Evolutionary conservation across 2,113 vertebrate genomes (phyloP).

Genomic region (Malurus elegans): DNA sequence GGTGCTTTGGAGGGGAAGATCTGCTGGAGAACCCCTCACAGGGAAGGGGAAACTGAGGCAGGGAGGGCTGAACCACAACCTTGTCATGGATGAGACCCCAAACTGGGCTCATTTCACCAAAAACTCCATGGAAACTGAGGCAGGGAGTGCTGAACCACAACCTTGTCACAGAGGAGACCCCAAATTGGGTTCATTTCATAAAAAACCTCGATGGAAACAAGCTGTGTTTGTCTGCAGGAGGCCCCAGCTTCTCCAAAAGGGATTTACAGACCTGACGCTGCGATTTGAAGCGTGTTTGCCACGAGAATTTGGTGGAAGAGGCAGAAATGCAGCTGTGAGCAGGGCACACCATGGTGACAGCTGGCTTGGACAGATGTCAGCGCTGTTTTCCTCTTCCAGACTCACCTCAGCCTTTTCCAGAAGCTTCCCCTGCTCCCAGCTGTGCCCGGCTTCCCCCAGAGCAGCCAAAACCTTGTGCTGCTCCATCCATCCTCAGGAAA

Average conservation of each 20-base stretch:
- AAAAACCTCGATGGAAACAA: background rate
- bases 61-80: background rate
- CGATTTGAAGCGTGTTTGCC: background rate
- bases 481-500: background rate
- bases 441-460: background rate
- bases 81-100: background rate
- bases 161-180: background rate
- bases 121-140: too few species aligned
- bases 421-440: background rate
- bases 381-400: background rate
- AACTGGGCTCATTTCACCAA: background rate
- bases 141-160: background rate
- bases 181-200: background rate
- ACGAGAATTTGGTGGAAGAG: background rate
- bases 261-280: background rate
- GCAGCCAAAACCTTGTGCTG: background rate
- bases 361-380: too few species aligned
- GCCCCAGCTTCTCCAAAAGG: background rate
- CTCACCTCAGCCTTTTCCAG: background rate
- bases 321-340: background rate
- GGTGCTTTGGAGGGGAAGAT: background rate
- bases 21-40: accelerated
- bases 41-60: background rate
- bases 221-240: background rate
- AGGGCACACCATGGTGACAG: background rate